Base-by-base conservation (phyloP, 2,888 invertebrate genomes). In the Cryptus viduatorius region DNA sequence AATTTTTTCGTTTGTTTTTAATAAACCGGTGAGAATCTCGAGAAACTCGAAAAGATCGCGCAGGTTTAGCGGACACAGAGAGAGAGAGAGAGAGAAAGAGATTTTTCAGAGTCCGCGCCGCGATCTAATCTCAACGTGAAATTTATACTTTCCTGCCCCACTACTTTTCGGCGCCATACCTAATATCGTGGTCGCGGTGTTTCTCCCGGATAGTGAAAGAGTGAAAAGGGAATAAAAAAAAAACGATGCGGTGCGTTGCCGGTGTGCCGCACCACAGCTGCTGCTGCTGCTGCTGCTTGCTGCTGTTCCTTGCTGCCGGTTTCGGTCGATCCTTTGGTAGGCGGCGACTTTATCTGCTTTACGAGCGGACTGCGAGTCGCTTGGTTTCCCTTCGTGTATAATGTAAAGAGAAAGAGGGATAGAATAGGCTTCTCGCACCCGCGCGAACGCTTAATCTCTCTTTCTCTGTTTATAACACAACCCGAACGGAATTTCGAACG, bases 261-360 rank as follows among this genome's bases (percentile, higher is more conserved):
- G 80, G 72, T 84, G 72, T 84, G 67, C 75, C 78, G 81, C 69
- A 79, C 69, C 73, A 37, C 69, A 64, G 79, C 71, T 72, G 90
- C 91, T 89, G 92, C 91, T 89, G 90, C 91, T 91, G 91, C 89
- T 87, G 92, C 79, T 64, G 65, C 44, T 69, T 68, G 83, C 82
- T 84, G 84, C 85, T 85, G 85, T 85, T 85, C 79, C 82, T 82
- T 85, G 87, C 87, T 87, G 87, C 87, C 86, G 87, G 87, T 83
- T 92, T 92, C 92, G 90, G 92, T 91, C 90, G 90, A 90, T 91
- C 91, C 89, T 92, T 91, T 91, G 92, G 93, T 93, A 93, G 93
- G 93, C 93, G 93, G 93, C 92, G 91, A 93, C 93, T 93, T 92
- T 93, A 92, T 92, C 91, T 92, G 92, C 91, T 93, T 93, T 93